Percentiles rank a stretch among this genome's conserved stretches.
phyloP scores from a whole-genome alignment of 1,140 invertebrate genomes.

The Dysdera silvatica region DNA sequence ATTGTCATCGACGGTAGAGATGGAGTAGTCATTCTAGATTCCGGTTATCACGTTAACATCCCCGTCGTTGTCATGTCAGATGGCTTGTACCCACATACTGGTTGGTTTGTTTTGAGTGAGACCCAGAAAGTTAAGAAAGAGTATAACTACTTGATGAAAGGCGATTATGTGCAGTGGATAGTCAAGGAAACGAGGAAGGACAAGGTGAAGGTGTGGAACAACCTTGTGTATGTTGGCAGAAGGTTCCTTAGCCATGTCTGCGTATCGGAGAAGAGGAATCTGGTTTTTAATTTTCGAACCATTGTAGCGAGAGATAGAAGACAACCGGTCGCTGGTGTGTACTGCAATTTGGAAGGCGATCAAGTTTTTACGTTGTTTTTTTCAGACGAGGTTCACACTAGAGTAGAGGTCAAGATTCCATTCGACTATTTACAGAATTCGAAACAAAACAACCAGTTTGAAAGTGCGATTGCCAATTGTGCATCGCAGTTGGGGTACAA shows the following conservation, averaged over 20 bases:
- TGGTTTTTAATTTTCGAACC: constrained; percentile 79
- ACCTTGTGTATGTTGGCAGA: constrained; percentile 64
- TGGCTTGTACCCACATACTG: constrained; percentile 72
- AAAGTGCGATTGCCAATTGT: constrained; percentile 12
- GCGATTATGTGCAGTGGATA: constrained; percentile 73
- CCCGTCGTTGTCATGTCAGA: constrained; percentile 81
- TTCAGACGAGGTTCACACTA: constrained; percentile 47
- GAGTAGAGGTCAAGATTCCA: constrained; percentile 29
- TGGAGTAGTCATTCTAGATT: constrained; percentile 72
- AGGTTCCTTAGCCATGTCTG: constrained; percentile 72
- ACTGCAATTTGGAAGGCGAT: constrained; percentile 56
- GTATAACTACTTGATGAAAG: constrained; percentile 66
- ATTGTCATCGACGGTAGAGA: constrained; percentile 60
- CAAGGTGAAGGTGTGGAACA: constrained; percentile 38
- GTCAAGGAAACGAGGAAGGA: constrained; percentile 49
- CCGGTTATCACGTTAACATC: constrained; percentile 78
- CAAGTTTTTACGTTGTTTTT: constrained; percentile 69
- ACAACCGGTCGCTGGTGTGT: constrained; percentile 70
- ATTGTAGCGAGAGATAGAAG: constrained; percentile 68
- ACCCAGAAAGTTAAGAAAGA: constrained; percentile 64
- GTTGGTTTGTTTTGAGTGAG: constrained; percentile 73
- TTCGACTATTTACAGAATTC: constrained; percentile 25
- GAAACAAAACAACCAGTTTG: constrained; percentile 16
- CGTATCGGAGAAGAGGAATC: constrained; percentile 76
- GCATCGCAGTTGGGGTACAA: constrained; percentile 14